A percentile compares a stretch with the other conserved stretches of the same genome.
These are phyloP conservation scores for Adela reaumurella DNA, from an alignment of 2,888 invertebrate species.

Conservation along the genomic window DNA sequence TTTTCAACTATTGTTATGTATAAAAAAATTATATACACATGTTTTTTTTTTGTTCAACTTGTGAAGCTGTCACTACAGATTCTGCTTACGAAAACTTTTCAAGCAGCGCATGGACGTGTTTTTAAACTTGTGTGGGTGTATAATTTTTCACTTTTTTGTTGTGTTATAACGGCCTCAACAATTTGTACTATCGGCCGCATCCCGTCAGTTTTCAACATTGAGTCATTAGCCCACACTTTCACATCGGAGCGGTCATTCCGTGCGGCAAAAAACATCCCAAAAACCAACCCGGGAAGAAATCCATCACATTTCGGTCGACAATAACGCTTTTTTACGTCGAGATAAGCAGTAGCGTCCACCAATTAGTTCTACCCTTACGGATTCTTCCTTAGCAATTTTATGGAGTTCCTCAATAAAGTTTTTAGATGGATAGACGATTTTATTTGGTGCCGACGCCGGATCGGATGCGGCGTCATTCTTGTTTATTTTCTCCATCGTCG, in stretches of 20 bases:
- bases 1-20: no score
- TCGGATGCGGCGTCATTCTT: neutral
- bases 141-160: no score
- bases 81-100: no score
- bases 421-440: neutral
- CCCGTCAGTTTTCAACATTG: neutral
- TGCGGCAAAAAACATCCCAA: neutral
- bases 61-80: no score
- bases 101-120: no score
- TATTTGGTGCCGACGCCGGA: neutral
- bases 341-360: neutral
- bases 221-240: neutral
- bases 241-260: neutral
- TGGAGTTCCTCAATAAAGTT: neutral
- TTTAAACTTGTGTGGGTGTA: no score
- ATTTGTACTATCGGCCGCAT: no score
- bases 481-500: neutral
- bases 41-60: no score
- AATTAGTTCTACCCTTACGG: neutral
- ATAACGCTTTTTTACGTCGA: neutral
- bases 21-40: no score
- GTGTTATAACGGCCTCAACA: no score
- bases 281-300: neutral
- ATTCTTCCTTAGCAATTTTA: neutral
- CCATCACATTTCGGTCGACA: neutral